A percentile compares a stretch with the other conserved stretches of the same genome.
Conservation (phyloP, 1,140 invertebrate genomes). For the Rhyzopertha dominica region DNA sequence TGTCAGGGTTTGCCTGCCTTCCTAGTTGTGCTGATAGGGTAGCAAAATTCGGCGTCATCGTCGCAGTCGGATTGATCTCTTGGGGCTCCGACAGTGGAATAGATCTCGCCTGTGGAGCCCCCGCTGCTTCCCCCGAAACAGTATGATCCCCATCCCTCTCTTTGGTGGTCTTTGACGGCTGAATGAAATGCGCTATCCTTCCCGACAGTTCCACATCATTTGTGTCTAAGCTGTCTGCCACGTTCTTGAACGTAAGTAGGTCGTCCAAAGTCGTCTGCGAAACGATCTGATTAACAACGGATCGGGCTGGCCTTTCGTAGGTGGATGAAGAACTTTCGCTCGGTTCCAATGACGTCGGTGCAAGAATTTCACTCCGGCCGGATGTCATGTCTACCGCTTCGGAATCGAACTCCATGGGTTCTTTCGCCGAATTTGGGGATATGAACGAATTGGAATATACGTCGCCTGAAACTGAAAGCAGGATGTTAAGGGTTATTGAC, state of each 20-base stretch:
- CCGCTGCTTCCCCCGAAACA: constrained; percentile 68
- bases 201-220: constrained; percentile 42
- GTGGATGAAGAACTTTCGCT: constrained; percentile 30
- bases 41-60: constrained; percentile 37
- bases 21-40: constrained; percentile 43
- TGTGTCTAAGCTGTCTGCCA: constrained; percentile 36
- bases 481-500: background rate
- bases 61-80: constrained; percentile 50
- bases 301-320: constrained; percentile 43
- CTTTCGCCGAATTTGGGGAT: constrained; percentile 51
- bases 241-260: constrained; percentile 38
- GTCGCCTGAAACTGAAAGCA: constrained; percentile 49
- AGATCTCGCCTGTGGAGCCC: constrained; percentile 62
- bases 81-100: constrained; percentile 60
- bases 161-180: constrained; percentile 36
- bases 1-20: constrained; percentile 67
- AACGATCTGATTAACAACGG: constrained; percentile 43
- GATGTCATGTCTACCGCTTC: constrained; percentile 18
- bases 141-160: no score
- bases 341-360: constrained; percentile 11
- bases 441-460: constrained; percentile 53
- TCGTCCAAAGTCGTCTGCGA: constrained; percentile 47
- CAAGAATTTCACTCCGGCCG: constrained; percentile 18
- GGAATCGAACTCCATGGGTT: constrained; percentile 15
- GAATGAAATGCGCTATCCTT: constrained; percentile 29